Conservation (phyloP, 1,140 invertebrate genomes). For the Trichonephila inaurata region DNA sequence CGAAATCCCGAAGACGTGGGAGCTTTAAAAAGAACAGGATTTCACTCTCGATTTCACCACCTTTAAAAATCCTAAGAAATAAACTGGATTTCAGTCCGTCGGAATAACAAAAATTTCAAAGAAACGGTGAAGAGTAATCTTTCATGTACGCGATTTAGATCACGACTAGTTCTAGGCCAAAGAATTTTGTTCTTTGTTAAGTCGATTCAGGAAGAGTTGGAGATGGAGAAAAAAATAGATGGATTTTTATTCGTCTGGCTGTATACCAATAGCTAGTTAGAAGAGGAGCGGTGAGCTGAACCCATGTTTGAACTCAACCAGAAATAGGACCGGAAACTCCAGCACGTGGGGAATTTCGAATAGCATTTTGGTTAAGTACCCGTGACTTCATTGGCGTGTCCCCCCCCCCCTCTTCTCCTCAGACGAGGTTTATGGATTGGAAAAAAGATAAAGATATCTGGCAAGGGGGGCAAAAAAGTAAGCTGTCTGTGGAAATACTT, state of each 20-base stretch:
- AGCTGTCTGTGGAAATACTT: neutral
- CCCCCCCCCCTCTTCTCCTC: neutral
- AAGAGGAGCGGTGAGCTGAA: neutral
- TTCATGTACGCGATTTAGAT: neutral
- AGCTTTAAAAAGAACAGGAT: neutral
- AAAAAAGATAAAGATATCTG: neutral
- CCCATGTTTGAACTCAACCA: neutral
- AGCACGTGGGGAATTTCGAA: neutral
- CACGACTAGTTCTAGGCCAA: neutral
- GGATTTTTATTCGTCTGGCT: neutral
- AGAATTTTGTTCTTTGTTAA: neutral
- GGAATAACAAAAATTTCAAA: neutral
- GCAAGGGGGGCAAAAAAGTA: neutral
- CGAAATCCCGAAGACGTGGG: neutral
- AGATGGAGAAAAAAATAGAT: neutral
- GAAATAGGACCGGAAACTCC: neutral
- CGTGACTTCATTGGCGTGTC: neutral
- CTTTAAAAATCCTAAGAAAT: neutral
- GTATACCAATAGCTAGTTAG: neutral
- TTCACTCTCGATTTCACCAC: neutral
- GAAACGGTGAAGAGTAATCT: constrained; percentile 2
- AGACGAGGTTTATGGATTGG: neutral
- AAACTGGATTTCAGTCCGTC: neutral
- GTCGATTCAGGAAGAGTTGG: neutral
- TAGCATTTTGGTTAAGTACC: neutral